Conservation (phyloP, 2,888 invertebrate genomes). For the Amblyjoppa proteus region DNA sequence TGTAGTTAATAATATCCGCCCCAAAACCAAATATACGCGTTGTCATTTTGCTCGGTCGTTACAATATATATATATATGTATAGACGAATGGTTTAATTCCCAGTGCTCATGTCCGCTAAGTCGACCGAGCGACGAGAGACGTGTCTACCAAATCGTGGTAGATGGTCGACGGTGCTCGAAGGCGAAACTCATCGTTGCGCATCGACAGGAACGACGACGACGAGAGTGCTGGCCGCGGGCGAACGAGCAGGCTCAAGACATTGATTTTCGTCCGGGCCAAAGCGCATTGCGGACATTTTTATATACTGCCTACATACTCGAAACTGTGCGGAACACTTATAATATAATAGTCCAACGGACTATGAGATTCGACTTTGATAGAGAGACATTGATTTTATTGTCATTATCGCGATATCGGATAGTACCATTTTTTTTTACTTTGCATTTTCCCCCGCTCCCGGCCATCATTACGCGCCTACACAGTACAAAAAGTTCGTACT, state of each 20-base stretch:
- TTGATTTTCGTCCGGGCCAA: conserved; percentile 74
- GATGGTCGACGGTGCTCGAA: conserved; percentile 7
- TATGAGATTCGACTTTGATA: background rate
- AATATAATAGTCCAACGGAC: background rate
- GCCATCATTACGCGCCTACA: too few relatives aligned
- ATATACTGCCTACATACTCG: conserved; percentile 41
- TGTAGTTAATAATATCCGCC: too few relatives aligned
- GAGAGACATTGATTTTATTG: background rate
- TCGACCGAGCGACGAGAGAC: background rate
- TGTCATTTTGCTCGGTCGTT: too few relatives aligned
- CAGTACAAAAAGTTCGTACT: too few relatives aligned
- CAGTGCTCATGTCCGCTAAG: conserved; percentile 4
- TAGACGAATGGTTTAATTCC: conserved; percentile 40
- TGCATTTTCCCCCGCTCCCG: too few relatives aligned
- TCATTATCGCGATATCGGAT: background rate
- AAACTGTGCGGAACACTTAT: conserved; percentile 22
- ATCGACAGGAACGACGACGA: conserved; percentile 51
- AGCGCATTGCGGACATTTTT: conserved; percentile 78
- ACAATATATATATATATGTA: background rate
- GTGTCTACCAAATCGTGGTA: conserved; percentile 1
- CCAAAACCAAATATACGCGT: too few relatives aligned
- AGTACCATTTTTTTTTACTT: background rate
- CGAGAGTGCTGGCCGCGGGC: conserved; percentile 32
- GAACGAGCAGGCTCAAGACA: conserved; percentile 61
- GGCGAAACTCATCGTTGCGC: conserved; percentile 59